Conservation (phyloP, 2,797 vertebrate genomes). For the Brachymystax lenok region DNA sequence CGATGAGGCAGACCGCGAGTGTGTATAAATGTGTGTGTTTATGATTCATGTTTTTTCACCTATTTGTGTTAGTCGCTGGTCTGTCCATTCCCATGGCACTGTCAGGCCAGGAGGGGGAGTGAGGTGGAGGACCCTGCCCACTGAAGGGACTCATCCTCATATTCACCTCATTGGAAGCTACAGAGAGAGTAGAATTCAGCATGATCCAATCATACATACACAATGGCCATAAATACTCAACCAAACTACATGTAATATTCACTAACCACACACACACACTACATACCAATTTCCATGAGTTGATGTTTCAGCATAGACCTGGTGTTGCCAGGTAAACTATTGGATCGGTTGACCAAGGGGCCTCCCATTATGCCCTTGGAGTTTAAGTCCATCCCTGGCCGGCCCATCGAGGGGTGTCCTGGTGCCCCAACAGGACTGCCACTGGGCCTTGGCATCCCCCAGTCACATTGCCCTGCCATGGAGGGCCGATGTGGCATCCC, state of each 20-base stretch:
- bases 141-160: slow-evolving; percentile 85
- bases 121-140: slow-evolving; percentile 80
- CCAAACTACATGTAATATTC: neutral
- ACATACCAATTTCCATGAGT: slow-evolving; percentile 90
- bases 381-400: slow-evolving; percentile 49
- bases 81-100: slow-evolving; percentile 82
- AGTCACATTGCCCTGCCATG: slow-evolving; percentile 80
- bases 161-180: slow-evolving; percentile 84
- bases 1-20: neutral
- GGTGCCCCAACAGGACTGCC: slow-evolving; percentile 73
- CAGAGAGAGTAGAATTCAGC: neutral
- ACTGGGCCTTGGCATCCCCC: slow-evolving; percentile 81
- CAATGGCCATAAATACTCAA: neutral
- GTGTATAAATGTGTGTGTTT: neutral
- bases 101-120: slow-evolving; percentile 88
- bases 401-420: slow-evolving; percentile 76
- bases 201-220: neutral
- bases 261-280: neutral
- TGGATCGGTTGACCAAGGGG: slow-evolving; percentile 82
- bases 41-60: slow-evolving; percentile 56
- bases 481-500: slow-evolving; percentile 78
- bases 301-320: slow-evolving; percentile 86
- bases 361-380: slow-evolving; percentile 69
- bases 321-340: slow-evolving; percentile 78
- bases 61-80: slow-evolving; percentile 73